Conservation (phyloP, 2,113 vertebrate genomes). For the Coptodon bakossiorum region DNA sequence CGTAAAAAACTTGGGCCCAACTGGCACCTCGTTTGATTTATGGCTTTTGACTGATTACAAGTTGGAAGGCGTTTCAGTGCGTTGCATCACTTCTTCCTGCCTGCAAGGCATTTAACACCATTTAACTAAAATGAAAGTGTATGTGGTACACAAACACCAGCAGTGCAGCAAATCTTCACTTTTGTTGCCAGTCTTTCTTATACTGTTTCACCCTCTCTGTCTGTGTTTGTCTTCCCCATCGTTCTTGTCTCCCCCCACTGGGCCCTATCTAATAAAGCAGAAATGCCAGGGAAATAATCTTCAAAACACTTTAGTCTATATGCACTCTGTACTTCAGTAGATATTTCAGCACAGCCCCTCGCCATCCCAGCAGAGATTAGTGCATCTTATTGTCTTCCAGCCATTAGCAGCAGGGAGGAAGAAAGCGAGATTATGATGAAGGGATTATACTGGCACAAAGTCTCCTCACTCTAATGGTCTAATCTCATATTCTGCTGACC, state of each 20-base stretch:
- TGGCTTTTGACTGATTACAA: background rate
- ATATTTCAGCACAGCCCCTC: constrained; percentile 19
- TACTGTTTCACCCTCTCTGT: background rate
- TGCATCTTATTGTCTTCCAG: constrained; percentile 62
- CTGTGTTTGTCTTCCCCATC: background rate
- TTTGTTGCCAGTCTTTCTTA: background rate
- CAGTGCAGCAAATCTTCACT: background rate
- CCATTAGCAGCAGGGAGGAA: constrained; percentile 51
- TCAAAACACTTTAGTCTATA: constrained; percentile 43
- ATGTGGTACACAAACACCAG: background rate
- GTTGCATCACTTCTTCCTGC: constrained; percentile 35
- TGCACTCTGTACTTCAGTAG: constrained; percentile 4
- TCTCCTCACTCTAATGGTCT: constrained; percentile 60
- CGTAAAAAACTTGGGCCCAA: background rate
- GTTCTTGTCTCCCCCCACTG: background rate
- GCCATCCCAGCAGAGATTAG: constrained; percentile 50
- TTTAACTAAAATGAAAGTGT: constrained; percentile 26
- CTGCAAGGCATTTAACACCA: background rate
- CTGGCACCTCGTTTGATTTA: background rate
- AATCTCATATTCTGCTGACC: constrained; percentile 60
- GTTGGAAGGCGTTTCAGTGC: background rate
- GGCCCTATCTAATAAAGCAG: constrained; percentile 53
- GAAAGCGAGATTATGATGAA: constrained; percentile 53
- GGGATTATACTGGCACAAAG: constrained; percentile 57
- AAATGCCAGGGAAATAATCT: constrained; percentile 60